Evolutionary conservation across 2,888 invertebrate species (phyloP), one percentile per base, ranked within the genome.

Genomic region (Podabrus alpinus): DNA sequence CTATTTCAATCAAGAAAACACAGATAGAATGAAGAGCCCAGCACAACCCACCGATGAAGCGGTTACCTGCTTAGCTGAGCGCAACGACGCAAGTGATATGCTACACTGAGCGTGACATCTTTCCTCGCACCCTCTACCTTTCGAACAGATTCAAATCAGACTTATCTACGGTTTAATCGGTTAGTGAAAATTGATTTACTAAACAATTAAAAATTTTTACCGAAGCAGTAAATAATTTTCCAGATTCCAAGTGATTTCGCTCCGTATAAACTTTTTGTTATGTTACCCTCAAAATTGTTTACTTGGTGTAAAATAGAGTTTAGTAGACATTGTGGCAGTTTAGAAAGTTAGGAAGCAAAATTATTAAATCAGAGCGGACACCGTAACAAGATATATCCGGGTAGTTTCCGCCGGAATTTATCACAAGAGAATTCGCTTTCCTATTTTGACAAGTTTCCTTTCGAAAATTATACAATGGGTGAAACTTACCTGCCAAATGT

Each of bases 401-500:
- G 86, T 88, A 86, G 88, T 88, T 88, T 88, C 87, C 80, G 85
- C 84, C 86, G 88, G 87, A 64, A 64, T 19, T 19, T 64, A 15
- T 17, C 21, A 19, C 9, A 19, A 64, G 19, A 21, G 21, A 64
- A 64, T 64, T 64, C 62, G 83, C 67, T 67, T 67, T 67, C n/a
- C 66, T 11, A 66, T 66, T 66, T 19, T 29, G 24, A 66, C 66
- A 25, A 17, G 21, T 60, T 29, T 29, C 29, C 29, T 29, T 29
- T 29, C 29, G 29, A 29, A 29, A 29, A 29, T 29, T 24, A 60
- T 60, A 60, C 21, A n/a, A 60, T 15, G 9, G 9, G 15, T 61
- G 21, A 17, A 19, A 82, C 85, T 87, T 86, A 89, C 89, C 89
- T 89, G 89, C 89, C 89, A 89, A 79, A 88, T 88, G 83, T 88